Evolutionary conservation across 2,113 vertebrate species (phyloP).

Genomic region (Mohoua ochrocephala): DNA sequence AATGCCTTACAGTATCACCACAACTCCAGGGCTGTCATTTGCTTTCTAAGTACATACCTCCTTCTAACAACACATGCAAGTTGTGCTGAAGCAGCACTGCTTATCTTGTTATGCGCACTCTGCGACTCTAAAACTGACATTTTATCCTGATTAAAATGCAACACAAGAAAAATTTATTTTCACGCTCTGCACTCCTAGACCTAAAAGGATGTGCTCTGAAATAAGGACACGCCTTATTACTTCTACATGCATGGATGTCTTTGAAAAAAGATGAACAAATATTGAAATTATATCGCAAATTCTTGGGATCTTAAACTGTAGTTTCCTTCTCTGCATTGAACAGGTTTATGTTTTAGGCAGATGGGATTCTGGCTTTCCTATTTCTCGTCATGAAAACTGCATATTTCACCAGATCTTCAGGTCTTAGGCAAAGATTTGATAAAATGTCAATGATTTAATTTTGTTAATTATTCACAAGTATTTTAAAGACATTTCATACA

Average conservation of each 20-base stretch:
- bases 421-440: neutral
- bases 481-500: neutral
- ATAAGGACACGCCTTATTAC: neutral
- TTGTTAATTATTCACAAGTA: neutral
- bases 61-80: neutral
- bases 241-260: neutral
- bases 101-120: neutral
- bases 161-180: neutral
- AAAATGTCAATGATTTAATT: neutral
- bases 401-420: neutral
- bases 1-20: neutral
- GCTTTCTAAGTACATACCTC: neutral
- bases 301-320: neutral
- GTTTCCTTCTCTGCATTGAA: neutral
- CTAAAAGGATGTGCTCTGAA: neutral
- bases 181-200: neutral
- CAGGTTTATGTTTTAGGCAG: neutral
- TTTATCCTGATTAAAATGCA: constrained; percentile 3
- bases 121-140: neutral
- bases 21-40: neutral
- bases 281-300: neutral
- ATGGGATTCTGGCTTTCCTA: neutral
- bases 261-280: neutral
- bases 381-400: neutral
- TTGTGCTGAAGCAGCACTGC: constrained; percentile 29